Conservation (phyloP, 2,797 vertebrate genomes). For the Galaxias olidus region DNA sequence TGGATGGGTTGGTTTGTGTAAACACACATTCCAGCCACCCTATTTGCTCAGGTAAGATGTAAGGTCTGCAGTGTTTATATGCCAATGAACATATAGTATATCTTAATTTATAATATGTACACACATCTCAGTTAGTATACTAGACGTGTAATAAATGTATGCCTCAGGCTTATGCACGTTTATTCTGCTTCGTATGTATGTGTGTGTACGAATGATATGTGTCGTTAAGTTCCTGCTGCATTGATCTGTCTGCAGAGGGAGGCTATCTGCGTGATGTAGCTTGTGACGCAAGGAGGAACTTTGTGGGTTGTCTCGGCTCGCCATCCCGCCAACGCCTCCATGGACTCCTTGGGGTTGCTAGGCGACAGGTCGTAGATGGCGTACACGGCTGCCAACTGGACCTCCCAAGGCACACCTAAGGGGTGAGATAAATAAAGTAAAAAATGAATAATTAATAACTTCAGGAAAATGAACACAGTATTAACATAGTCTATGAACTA, state of each 20-base stretch:
- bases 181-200: no score
- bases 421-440: neutral
- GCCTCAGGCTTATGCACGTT: no score
- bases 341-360: constrained; percentile 82
- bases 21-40: no score
- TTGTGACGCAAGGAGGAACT: constrained; percentile 80
- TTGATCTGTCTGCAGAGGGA: constrained; percentile 71
- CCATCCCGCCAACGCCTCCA: constrained; percentile 83
- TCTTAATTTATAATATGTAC: no score
- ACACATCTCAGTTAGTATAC: no score
- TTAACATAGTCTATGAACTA: neutral
- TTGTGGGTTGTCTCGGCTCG: constrained; percentile 61
- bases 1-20: no score
- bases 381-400: constrained; percentile 90
- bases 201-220: constrained; percentile 4
- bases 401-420: constrained; percentile 87
- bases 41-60: no score
- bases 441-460: neutral
- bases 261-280: constrained; percentile 80
- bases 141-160: no score
- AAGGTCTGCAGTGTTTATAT: no score
- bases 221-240: constrained; percentile 13
- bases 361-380: constrained; percentile 88
- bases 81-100: no score
- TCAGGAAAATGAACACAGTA: neutral